phyloP scores from a whole-genome alignment of 2,113 vertebrate species.

The Aythya baeri region DNA sequence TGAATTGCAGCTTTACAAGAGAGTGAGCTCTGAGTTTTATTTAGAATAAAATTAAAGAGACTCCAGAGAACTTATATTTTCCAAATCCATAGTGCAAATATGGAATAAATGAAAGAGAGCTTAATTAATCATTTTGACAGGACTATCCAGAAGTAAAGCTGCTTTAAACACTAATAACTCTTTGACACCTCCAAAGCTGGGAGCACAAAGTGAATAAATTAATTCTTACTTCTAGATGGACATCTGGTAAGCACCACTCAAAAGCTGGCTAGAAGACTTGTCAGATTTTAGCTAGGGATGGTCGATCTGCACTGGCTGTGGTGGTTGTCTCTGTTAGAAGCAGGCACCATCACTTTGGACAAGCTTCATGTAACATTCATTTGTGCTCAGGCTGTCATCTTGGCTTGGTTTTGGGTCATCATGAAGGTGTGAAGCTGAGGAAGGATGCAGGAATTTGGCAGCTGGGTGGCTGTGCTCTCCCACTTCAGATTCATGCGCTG shows the following conservation, averaged over 20 bases:
- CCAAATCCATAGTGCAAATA: background rate
- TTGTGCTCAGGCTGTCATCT: background rate
- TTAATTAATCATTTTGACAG: constrained; percentile 12
- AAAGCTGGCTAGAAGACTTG: background rate
- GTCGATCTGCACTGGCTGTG: background rate
- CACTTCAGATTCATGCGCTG: rapidly evolving
- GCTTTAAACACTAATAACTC: background rate
- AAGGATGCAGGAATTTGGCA: background rate
- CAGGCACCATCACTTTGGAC: background rate
- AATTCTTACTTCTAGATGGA: background rate
- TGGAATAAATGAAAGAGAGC: constrained; percentile 14
- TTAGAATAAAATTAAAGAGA: constrained; percentile 2
- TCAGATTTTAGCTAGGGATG: background rate
- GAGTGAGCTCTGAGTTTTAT: background rate
- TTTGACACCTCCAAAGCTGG: constrained; percentile 3
- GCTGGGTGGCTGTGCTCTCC: background rate
- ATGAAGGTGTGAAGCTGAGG: background rate
- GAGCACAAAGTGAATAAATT: background rate
- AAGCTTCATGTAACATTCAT: background rate
- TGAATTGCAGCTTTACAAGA: background rate
- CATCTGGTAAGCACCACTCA: background rate
- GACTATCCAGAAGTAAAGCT: constrained; percentile 20
- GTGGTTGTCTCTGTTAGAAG: background rate
- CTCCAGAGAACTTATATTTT: background rate
- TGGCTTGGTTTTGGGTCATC: background rate